Base-by-base conservation (phyloP, 1,140 invertebrate species). In the Drosophila rufa region DNA sequence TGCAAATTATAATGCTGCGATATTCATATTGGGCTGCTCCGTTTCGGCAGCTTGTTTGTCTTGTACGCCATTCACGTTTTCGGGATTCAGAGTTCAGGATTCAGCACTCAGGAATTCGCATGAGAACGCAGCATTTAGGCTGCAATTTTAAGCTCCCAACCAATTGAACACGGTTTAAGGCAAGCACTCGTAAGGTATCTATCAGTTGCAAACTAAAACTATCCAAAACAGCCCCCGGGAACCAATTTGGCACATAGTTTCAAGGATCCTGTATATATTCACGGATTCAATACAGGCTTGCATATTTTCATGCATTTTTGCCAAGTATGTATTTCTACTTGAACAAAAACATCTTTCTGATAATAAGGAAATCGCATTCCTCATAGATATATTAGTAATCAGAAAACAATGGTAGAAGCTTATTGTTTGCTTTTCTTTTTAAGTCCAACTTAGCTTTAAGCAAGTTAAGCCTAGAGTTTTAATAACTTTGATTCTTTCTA, bases 1-100 rank as follows among this genome's bases (percentile, higher is more conserved):
- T 53, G 66, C 82, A 80, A 84, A 84, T 84, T 84, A 84, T 84
- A 77, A 84, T 84, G 60, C 76, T 79, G 69, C 75, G 75, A 83
- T 83, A 83, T 83, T 83, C 74, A 79, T 82, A 53, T 69, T 12
- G 48, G 51, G 38, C 57, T 65, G 77, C 67, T 69, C 50, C 60
- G 33, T 15, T 61, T 43, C 57, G 48, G 48, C 36, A 30, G 43
- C 48, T 48, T 83, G 76, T 68, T 66, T 48, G 59, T 27, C 17
- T 40, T 42, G 19, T 48, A 4, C 61, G 75, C 69, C 80, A 66
- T 43, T 45, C 64, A 77, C 33, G 55, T 56, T 81, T 81, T 45
- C 50, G 22, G 62, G 69, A 70, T 57, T 80, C 53, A 55, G 19
- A 22, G 53, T 55, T 55, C 53, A 40, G 14, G 40, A 56, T 25